Evolutionary conservation across 1,140 invertebrate genomes (phyloP).

Genomic region (Drosophila trapezifrons): DNA sequence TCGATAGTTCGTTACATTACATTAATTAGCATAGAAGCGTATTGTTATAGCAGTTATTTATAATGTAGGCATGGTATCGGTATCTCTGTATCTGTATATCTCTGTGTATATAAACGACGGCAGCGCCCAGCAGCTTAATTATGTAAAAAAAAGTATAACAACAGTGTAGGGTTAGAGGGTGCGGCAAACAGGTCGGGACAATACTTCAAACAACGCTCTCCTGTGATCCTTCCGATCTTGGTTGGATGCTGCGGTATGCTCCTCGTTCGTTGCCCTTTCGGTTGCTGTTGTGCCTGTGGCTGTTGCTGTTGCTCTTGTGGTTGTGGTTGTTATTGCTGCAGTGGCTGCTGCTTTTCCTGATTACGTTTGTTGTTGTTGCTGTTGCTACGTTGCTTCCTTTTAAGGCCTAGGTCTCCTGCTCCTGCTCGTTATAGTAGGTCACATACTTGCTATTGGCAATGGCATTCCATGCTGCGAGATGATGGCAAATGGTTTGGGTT

Average conservation of each 20-base stretch:
- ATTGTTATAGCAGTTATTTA: slow-evolving; percentile 45
- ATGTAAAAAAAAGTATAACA: slow-evolving; percentile 28
- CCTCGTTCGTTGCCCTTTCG: slow-evolving; percentile 1
- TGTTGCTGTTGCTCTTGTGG: too few species aligned
- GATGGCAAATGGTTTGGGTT: slow-evolving; percentile 3
- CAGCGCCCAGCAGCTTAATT: slow-evolving; percentile 21
- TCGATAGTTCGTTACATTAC: slow-evolving; percentile 47
- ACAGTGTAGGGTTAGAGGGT: neutral
- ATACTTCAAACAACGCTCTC: slow-evolving; percentile 1
- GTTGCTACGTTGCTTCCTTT: neutral
- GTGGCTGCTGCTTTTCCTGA: slow-evolving; percentile 2
- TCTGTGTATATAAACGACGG: slow-evolving; percentile 19
- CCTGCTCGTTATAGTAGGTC: slow-evolving; percentile 61
- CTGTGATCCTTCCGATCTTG: slow-evolving; percentile 4
- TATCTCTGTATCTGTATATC: slow-evolving; percentile 12
- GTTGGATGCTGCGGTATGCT: neutral
- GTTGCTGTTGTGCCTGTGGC: neutral
- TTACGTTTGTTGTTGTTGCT: too few species aligned
- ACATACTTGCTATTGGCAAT: slow-evolving; percentile 79
- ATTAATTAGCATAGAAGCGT: slow-evolving; percentile 56
- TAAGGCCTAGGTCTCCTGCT: slow-evolving; percentile 41
- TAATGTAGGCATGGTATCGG: slow-evolving; percentile 35
- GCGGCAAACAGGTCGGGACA: too few species aligned
- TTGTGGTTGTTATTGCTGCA: neutral
- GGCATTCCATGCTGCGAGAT: slow-evolving; percentile 84